These are phyloP conservation scores for Siderastrea siderea DNA, from an alignment of 92 coral and sea anemone genomes.

Conservation along the genomic window DNA sequence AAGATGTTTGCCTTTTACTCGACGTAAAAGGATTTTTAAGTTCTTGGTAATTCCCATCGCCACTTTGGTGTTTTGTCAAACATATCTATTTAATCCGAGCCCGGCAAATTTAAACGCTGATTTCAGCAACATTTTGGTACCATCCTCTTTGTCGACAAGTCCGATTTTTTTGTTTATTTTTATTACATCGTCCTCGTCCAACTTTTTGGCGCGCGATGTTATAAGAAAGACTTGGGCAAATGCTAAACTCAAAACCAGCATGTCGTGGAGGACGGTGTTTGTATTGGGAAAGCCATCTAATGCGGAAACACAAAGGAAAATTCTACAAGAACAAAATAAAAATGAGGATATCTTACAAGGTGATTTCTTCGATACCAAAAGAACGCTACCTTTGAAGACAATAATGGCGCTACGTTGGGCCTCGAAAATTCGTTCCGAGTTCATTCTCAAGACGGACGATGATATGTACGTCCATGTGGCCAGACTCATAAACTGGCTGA, in stretches of 20 bases:
- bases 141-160: not conserved
- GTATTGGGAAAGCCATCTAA: not conserved
- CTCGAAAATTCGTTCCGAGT: constrained; percentile 26
- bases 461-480: constrained; percentile 47
- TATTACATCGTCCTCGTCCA: not conserved
- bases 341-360: constrained; percentile 40
- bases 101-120: not conserved
- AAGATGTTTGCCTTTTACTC: not conserved
- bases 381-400: not conserved
- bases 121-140: not conserved
- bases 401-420: constrained; percentile 16
- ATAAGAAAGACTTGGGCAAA: not conserved
- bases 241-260: not conserved
- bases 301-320: not conserved
- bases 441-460: constrained; percentile 27
- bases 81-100: not conserved
- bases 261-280: not conserved
- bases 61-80: not conserved
- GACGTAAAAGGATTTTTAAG: not conserved
- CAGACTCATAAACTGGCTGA: constrained; percentile 32
- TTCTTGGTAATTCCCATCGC: not conserved
- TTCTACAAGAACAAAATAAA: constrained; percentile 25
- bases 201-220: not conserved
- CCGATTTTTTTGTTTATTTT: not conserved
- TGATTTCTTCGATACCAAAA: constrained; percentile 20